Evolutionary conservation across 2,113 vertebrate genomes (phyloP), one percentile per base, ranked within the genome.

Genomic region (Corydoras sp.): DNA sequence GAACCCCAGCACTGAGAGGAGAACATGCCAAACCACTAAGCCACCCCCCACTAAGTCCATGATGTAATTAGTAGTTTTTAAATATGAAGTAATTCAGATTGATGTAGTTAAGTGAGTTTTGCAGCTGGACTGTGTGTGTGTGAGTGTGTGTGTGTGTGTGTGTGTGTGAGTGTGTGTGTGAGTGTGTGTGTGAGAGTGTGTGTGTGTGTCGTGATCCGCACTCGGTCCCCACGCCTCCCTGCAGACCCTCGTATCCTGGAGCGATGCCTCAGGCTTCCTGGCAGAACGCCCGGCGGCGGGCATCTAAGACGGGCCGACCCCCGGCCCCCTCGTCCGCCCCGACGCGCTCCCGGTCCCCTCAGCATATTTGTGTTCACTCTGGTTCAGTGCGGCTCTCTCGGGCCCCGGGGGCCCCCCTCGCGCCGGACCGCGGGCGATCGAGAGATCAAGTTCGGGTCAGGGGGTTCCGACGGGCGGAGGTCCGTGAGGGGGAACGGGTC

Each of bases 261-360:
- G 75, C 81, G 83, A 87, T 80, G 58, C 88, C 89, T 68, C 89
- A 79, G 3, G 67, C 67, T 0, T 69, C 87, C 67, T 24, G 92
- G 84, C 9, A 89, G 86, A 65, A 86, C 59, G 12, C 85, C 77
- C 0, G 86, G 79, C 0, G 88, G 85, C 30, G 82, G 75, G 32
- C 81, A 77, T 2, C 80, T 65, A 13, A 86, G 76, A 9, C 77
- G 80, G 4, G 75, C 62, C 48, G 66, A 80, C 29, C 68, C 31
- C 81, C 18, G 62, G 59, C 76, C 77, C 0, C 76, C 55, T 67
- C 18, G 55, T 6, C 75, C 76, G 6, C 66, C 54, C 50, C 77
- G 30, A 0, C 74, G 76, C 60, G 66, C 15, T 18, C 69, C 51
- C 11, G 12, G 14, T 15, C 60, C 64, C 63, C 71, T 58, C 64